A percentile compares a stretch with the other conserved stretches of the same genome.
Conservation (phyloP, 2,113 vertebrate genomes). For the Gasterosteus aculeatus region DNA sequence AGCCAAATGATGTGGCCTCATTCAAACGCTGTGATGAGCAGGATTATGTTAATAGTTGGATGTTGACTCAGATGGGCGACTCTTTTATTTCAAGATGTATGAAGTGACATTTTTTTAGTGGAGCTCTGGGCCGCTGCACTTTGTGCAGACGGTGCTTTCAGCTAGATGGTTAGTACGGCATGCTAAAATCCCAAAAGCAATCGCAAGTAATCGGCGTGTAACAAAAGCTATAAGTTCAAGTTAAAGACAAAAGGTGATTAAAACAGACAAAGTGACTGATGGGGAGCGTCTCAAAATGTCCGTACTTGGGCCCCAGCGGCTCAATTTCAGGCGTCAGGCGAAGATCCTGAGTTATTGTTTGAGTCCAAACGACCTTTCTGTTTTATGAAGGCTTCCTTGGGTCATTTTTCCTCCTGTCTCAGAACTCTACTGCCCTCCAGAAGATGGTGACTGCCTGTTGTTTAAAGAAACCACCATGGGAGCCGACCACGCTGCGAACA, state of each 20-base stretch:
- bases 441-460: background rate
- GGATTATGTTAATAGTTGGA: constrained; percentile 2
- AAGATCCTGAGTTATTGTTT: constrained; percentile 18
- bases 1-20: background rate
- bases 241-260: background rate
- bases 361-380: background rate
- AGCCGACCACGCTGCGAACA: background rate
- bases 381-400: background rate
- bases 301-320: background rate
- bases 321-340: background rate
- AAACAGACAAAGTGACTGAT: constrained; percentile 8
- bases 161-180: background rate
- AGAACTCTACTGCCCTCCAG: background rate
- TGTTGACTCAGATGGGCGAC: background rate
- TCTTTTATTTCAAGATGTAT: background rate
- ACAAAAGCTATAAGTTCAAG: background rate
- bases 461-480: background rate
- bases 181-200: background rate
- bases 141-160: background rate
- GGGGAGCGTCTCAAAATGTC: constrained; percentile 9
- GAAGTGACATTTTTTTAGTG: background rate
- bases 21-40: background rate
- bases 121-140: background rate
- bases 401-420: constrained; percentile 5
- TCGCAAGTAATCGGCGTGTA: background rate